A percentile compares a stretch with the other conserved stretches of the same genome.
Evolutionary conservation across 2,797 vertebrate genomes (phyloP).

Genomic region (Peromyscus aztecus): DNA sequence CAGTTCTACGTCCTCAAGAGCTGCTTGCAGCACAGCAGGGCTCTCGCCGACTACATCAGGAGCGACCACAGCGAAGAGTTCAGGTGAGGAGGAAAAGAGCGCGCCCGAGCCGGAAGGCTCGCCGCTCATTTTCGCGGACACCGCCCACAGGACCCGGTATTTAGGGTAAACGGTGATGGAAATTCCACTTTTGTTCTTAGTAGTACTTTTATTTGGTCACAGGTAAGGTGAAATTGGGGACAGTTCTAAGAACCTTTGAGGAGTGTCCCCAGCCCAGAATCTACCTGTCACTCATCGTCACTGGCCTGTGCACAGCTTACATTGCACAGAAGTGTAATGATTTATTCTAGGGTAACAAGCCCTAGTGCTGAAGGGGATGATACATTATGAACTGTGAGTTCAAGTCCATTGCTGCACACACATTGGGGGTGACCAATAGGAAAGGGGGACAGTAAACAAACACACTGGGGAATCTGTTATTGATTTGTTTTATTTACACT

Average conservation of each 20-base stretch:
- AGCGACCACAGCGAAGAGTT: conserved; percentile 90
- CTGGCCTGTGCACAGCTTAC: neutral
- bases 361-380: neutral
- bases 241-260: neutral
- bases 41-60: conserved; percentile 86
- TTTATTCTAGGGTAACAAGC: conserved; percentile 42
- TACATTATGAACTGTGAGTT: conserved; percentile 28
- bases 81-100: conserved; percentile 85
- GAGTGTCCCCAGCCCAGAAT: neutral
- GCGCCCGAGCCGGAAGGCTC: neutral
- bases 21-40: conserved; percentile 88
- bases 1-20: conserved; percentile 89
- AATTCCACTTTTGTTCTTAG: conserved; percentile 22
- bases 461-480: neutral
- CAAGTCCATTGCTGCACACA: neutral
- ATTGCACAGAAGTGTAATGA: neutral
- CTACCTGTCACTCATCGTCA: neutral
- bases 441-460: neutral
- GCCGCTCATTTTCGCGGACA: neutral
- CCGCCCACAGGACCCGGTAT: neutral
- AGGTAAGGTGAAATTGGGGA: neutral
- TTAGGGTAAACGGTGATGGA: neutral
- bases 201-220: neutral
- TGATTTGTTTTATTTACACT: neutral
- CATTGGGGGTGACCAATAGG: neutral